phyloP scores from a whole-genome alignment of 2,797 vertebrate genomes.

The Chloroceryle inda region DNA sequence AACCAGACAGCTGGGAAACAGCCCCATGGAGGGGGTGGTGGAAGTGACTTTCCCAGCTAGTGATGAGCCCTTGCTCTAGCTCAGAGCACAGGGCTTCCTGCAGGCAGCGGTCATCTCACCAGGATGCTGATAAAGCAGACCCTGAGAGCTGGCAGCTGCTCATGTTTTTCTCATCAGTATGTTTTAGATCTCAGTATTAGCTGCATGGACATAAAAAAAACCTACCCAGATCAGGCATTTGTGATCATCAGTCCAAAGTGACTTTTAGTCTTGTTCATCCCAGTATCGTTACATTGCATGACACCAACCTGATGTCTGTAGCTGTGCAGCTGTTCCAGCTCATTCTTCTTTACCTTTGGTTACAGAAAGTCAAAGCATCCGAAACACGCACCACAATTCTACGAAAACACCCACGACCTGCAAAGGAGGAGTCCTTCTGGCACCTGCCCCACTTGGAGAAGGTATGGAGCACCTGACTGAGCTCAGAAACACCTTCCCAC shows the following conservation, averaged over 20 bases:
- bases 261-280: neutral
- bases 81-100: neutral
- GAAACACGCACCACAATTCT: conserved; percentile 83
- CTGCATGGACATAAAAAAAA: neutral
- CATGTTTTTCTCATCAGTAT: neutral
- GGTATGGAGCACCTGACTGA: conserved; percentile 56
- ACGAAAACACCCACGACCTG: conserved; percentile 61
- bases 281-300: accelerated
- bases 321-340: neutral
- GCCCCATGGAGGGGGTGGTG: accelerated
- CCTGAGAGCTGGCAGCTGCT: neutral
- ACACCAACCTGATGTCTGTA: neutral
- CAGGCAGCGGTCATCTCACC: neutral
- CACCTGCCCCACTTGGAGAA: conserved; percentile 82
- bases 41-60: neutral
- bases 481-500: neutral
- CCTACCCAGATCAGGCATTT: neutral
- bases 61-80: neutral
- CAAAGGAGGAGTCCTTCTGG: conserved; percentile 79
- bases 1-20: neutral
- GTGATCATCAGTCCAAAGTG: neutral
- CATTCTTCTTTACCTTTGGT: neutral
- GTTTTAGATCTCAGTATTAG: neutral
- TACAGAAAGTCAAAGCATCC: conserved; percentile 45
- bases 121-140: neutral